Base-by-base conservation (phyloP, 2,113 vertebrate genomes). In the Pseudolaguvia tuberculata region DNA sequence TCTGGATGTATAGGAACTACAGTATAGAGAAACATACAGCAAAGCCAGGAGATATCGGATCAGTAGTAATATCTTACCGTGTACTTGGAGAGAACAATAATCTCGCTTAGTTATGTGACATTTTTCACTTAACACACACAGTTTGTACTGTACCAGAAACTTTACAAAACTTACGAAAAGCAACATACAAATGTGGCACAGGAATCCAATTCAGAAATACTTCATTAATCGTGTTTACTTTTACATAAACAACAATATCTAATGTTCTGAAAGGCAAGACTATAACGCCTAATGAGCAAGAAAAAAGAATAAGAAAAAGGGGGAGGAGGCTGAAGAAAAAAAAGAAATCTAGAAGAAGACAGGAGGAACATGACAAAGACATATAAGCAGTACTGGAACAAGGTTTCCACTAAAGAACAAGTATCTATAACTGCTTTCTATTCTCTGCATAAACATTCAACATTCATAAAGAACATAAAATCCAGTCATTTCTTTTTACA, bases 401-500 rank as follows among this genome's bases (percentile, higher is more conserved):
- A 31, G 2, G 13, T 25, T 47, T 72, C 15, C 75, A 56, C 51
- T 52, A 14, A 48, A 51, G 61, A 42, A 72, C 51, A 63, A 53
- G n/a, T 62, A 73, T 17, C 35, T 56, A 61, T 45, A 51, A n/a
- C 18, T n/a, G 56, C 51, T 72, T 42, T 80, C 20, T 13, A 51
- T 55, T 68, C 35, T 52, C 47, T 78, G 77, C 70, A 71, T 39
- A 25, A 63, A 52, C 57, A 78, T 56, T 57, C n/a, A 78, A 73
- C 80, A 80, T 82, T 83, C 76, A 79, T 63, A 45, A 61, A 58
- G 57, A 39, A 58, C 17, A 14, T 18, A 56, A 67, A 17, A 1
- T 39, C 55, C 55, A 39, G n/a, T 20, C 58, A 51, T 42, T 5
- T 20, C 66, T 70, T 23, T 48, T 71, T 58, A 66, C 51, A 45